phyloP scores from a whole-genome alignment of 2,113 vertebrate genomes.

The Solenodon paradoxus region DNA sequence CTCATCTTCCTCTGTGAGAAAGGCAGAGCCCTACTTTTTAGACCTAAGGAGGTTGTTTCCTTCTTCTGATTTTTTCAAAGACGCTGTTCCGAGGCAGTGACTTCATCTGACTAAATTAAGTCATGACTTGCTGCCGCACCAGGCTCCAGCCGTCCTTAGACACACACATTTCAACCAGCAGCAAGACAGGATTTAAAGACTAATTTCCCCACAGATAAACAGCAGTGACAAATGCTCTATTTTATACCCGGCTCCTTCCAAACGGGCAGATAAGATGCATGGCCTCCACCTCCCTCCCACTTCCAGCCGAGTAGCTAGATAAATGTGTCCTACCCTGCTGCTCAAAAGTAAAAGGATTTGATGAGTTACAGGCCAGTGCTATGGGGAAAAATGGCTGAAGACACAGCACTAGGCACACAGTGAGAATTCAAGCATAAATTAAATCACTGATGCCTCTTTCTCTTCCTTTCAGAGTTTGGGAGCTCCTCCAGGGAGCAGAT shows the following conservation, averaged over 20 bases:
- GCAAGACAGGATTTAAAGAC: conserved; percentile 59
- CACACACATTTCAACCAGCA: conserved; percentile 20
- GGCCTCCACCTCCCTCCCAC: background rate
- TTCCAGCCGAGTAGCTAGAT: conserved; percentile 16
- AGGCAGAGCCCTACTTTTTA: conserved; percentile 37
- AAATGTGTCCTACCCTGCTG: background rate
- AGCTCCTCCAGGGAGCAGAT: background rate
- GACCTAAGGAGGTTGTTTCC: conserved; percentile 5
- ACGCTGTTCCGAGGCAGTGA: conserved; percentile 62
- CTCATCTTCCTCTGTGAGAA: background rate
- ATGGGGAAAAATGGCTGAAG: background rate
- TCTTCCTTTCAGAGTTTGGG: background rate
- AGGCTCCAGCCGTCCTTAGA: conserved; percentile 61
- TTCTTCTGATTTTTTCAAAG: background rate
- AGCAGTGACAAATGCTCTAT: conserved; percentile 31
- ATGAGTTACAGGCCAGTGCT: conserved; percentile 42
- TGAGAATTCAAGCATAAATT: background rate
- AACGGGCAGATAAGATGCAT: conserved; percentile 31
- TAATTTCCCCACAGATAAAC: conserved; percentile 56
- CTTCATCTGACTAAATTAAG: conserved; percentile 70
- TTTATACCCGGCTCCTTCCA: conserved; percentile 30
- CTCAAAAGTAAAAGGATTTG: conserved; percentile 40
- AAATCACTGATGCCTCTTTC: background rate
- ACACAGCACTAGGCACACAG: background rate
- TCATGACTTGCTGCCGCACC: conserved; percentile 58